These are phyloP conservation scores for Dromius quadrimaculatus DNA, from an alignment of 2,888 invertebrate genomes.

Conservation along the genomic window DNA sequence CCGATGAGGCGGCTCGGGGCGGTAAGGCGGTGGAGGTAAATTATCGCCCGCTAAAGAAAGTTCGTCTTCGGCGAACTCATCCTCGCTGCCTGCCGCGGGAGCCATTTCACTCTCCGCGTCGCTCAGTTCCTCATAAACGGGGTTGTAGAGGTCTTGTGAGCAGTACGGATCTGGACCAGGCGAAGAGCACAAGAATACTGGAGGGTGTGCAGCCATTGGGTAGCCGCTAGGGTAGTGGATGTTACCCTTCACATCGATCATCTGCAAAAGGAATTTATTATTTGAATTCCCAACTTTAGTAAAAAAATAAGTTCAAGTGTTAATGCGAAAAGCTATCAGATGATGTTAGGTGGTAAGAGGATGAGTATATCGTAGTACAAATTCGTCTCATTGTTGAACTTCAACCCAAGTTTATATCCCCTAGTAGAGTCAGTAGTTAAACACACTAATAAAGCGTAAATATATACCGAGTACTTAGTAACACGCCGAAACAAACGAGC, in stretches of 20 bases:
- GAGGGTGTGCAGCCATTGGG: conserved; percentile 72
- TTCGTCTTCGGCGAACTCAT: conserved; percentile 89
- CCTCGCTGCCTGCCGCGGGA: conserved; percentile 79
- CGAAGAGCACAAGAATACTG: conserved; percentile 79
- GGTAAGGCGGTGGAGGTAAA: conserved; percentile 65
- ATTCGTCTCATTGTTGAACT: too few species aligned
- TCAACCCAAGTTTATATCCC: conserved; percentile 8
- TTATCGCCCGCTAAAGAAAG: conserved; percentile 72
- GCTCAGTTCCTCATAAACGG: conserved; percentile 85
- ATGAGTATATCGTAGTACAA: background rate
- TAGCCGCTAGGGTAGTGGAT: conserved; percentile 74
- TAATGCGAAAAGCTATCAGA: background rate
- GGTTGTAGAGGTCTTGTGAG: conserved; percentile 77
- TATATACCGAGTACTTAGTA: conserved; percentile 23
- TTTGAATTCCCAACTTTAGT: background rate
- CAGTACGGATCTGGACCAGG: conserved; percentile 76
- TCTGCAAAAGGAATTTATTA: conserved; percentile 67
- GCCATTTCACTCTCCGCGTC: conserved; percentile 72
- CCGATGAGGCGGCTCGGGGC: conserved; percentile 63
- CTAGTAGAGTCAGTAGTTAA: conserved; percentile 10
- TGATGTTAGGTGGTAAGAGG: background rate
- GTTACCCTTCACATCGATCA: conserved; percentile 77
- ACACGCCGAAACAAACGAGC: conserved; percentile 15
- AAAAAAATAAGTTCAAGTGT: too few species aligned
- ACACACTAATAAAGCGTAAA: conserved; percentile 39